Conservation (phyloP, 2,113 vertebrate species). For the Dromaius novaehollandiae region DNA sequence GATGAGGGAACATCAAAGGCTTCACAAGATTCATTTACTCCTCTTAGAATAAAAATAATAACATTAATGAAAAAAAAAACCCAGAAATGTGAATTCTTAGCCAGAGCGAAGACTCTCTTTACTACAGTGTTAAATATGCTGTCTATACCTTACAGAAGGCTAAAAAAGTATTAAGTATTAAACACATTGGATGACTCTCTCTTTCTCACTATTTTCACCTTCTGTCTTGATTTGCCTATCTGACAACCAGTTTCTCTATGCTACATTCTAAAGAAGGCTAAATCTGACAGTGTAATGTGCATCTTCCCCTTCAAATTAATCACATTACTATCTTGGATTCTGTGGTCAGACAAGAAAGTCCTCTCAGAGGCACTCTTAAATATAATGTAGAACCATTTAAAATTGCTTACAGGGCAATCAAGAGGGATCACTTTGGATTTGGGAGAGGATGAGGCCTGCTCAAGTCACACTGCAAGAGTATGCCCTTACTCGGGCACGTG, state of each 20-base stretch:
- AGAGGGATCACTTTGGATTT: too few relatives aligned
- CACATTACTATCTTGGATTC: background rate
- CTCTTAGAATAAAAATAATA: background rate
- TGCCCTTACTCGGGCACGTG: background rate
- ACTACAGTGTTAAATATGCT: background rate
- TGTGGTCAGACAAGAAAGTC: background rate
- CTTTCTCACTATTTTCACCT: background rate
- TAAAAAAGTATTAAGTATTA: background rate
- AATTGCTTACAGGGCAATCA: background rate
- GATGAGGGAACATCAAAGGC: background rate
- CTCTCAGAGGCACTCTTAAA: background rate
- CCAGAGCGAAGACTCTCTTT: background rate
- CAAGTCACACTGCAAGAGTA: too few relatives aligned
- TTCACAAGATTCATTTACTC: background rate
- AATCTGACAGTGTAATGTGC: background rate
- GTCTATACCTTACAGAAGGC: background rate
- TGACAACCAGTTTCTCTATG: background rate
- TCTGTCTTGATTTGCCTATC: background rate
- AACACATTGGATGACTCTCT: background rate
- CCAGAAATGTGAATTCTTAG: background rate
- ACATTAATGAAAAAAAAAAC: background rate
- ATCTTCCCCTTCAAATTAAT: background rate
- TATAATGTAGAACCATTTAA: fast-evolving
- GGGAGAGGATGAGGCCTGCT: too few relatives aligned
- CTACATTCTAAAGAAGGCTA: background rate